A percentile compares a stretch with the other conserved stretches of the same genome.
Evolutionary conservation across 2,113 vertebrate species (phyloP).

Genomic region (Mus pahari): DNA sequence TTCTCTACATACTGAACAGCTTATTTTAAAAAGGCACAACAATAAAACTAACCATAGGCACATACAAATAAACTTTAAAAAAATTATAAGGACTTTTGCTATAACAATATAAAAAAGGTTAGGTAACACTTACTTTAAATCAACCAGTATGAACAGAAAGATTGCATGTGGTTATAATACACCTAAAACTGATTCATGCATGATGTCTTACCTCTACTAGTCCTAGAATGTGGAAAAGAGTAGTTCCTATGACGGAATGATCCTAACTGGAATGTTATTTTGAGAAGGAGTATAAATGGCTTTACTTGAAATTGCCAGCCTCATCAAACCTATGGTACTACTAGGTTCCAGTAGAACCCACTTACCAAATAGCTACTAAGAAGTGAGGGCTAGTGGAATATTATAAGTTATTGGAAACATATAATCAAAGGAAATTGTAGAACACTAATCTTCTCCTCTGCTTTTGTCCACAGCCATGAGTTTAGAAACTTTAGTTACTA

Average conservation of each 20-base stretch:
- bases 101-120: not conserved
- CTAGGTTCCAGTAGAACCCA: no score
- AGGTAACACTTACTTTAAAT: not conserved
- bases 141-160: not conserved
- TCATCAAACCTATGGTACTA: not conserved
- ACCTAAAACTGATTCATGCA: not conserved
- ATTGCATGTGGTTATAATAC: not conserved
- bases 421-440: not conserved
- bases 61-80: not conserved
- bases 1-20: not conserved
- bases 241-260: not conserved
- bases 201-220: not conserved
- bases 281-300: not conserved
- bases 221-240: not conserved
- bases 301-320: not conserved
- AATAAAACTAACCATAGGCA: not conserved
- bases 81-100: not conserved
- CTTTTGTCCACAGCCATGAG: not conserved
- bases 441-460: not conserved
- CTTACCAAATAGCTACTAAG: not conserved
- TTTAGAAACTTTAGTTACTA: not conserved
- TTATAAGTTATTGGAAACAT: not conserved
- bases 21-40: not conserved
- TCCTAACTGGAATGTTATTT: not conserved
- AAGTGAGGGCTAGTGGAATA: not conserved